Evolutionary conservation across 1,140 invertebrate genomes (phyloP).

Genomic region (Drosophila littoralis): DNA sequence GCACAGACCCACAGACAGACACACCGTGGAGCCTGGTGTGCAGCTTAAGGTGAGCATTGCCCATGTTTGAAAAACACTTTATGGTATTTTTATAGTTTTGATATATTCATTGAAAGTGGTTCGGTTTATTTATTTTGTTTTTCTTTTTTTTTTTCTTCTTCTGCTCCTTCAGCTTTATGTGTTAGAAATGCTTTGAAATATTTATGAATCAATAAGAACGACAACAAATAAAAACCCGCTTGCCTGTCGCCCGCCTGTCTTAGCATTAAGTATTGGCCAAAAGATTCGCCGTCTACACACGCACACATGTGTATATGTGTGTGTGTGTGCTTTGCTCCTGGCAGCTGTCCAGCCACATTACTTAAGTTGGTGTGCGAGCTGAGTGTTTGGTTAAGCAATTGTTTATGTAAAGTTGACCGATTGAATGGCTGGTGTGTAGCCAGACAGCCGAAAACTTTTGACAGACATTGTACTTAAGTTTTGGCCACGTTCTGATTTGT

Average conservation of each 20-base stretch:
- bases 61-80: slow-evolving; percentile 72
- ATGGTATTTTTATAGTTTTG: slow-evolving; percentile 82
- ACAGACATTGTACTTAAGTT: slow-evolving; percentile 41
- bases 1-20: slow-evolving; percentile 8
- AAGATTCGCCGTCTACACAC: slow-evolving; percentile 14
- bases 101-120: slow-evolving; percentile 82
- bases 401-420: slow-evolving; percentile 69
- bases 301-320: neutral
- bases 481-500: slow-evolving; percentile 34
- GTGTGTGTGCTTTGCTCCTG: slow-evolving; percentile 18
- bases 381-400: slow-evolving; percentile 76
- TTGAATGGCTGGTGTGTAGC: slow-evolving; percentile 9
- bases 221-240: slow-evolving; percentile 59
- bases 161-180: slow-evolving; percentile 42
- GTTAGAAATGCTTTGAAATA: slow-evolving; percentile 76
- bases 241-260: slow-evolving; percentile 29
- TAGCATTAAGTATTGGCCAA: slow-evolving; percentile 42
- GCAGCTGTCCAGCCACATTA: slow-evolving; percentile 44
- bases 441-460: slow-evolving; percentile 40
- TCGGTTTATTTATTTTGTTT: slow-evolving; percentile 11
- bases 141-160: neutral
- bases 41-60: slow-evolving; percentile 68
- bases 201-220: slow-evolving; percentile 78
- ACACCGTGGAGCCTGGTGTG: slow-evolving; percentile 1
- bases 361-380: slow-evolving; percentile 15